Conservation (phyloP, 1,140 invertebrate species). For the Drosophila leontia region DNA sequence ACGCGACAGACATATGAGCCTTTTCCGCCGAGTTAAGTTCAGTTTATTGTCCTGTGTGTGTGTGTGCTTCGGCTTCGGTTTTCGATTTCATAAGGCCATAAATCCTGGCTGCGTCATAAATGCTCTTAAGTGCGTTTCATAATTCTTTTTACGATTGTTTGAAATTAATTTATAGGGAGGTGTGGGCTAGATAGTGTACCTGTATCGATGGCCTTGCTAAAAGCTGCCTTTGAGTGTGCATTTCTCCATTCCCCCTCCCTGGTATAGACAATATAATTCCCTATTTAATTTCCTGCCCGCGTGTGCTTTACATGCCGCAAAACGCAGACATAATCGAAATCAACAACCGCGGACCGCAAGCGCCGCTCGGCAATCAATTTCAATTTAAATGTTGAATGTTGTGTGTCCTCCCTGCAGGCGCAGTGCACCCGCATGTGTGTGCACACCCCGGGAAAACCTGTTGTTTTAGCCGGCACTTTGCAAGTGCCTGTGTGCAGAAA, state of each 20-base stretch:
- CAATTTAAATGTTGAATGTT: constrained; percentile 75
- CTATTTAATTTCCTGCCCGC: constrained; percentile 56
- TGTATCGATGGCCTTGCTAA: not conserved
- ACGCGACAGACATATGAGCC: constrained; percentile 41
- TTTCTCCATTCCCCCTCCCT: not conserved
- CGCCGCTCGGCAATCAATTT: constrained; percentile 72
- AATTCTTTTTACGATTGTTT: constrained; percentile 58
- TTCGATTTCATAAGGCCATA: constrained; percentile 45
- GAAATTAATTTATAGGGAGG: constrained; percentile 47
- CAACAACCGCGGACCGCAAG: constrained; percentile 60
- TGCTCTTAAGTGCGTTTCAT: constrained; percentile 61
- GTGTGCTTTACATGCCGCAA: constrained; percentile 29
- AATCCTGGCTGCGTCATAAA: constrained; percentile 46
- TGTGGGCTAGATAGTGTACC: not conserved
- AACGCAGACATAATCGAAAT: constrained; percentile 45
- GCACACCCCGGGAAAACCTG: constrained; percentile 48
- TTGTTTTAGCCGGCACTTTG: constrained; percentile 44
- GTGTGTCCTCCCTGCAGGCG: constrained; percentile 60
- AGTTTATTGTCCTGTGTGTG: constrained; percentile 17
- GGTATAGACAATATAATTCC: constrained; percentile 52
- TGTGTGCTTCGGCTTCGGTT: constrained; percentile 34
- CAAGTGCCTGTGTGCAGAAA: constrained; percentile 45
- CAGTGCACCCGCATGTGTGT: constrained; percentile 24
- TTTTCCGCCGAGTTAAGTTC: constrained; percentile 6
- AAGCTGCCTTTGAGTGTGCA: constrained; percentile 15